Evolutionary conservation across 2,888 invertebrate genomes (phyloP).

Genomic region (Celastrina argiolus): DNA sequence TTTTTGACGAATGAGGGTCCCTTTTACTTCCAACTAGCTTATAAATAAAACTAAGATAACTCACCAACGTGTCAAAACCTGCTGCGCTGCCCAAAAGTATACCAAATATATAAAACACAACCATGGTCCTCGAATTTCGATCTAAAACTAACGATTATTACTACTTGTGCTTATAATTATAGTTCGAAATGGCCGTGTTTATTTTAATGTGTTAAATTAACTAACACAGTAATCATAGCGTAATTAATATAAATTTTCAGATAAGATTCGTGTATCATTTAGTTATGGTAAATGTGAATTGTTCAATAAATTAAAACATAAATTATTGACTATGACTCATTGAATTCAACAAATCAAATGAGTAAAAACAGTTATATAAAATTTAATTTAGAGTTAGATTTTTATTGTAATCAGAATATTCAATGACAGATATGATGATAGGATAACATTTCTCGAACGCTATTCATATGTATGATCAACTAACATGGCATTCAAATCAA

Average conservation of each 20-base stretch:
- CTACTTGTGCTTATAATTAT: not conserved
- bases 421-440: too few species aligned
- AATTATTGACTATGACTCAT: not conserved
- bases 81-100: not conserved
- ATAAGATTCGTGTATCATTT: not conserved
- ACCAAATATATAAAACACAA: not conserved
- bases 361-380: too few species aligned
- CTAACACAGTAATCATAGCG: not conserved
- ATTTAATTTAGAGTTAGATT: too few species aligned
- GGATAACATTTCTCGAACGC: too few species aligned
- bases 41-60: not conserved
- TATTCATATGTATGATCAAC: too few species aligned
- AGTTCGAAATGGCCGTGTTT: not conserved
- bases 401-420: too few species aligned
- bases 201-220: not conserved
- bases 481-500: too few species aligned
- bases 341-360: not conserved
- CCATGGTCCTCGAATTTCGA: not conserved
- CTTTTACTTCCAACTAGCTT: too few species aligned
- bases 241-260: not conserved
- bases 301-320: not conserved
- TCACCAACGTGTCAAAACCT: not conserved
- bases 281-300: not conserved
- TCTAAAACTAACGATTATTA: not conserved
- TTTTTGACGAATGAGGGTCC: too few species aligned